Conservation (phyloP, 1,140 invertebrate genomes). For the Eriocheir sinensis region DNA sequence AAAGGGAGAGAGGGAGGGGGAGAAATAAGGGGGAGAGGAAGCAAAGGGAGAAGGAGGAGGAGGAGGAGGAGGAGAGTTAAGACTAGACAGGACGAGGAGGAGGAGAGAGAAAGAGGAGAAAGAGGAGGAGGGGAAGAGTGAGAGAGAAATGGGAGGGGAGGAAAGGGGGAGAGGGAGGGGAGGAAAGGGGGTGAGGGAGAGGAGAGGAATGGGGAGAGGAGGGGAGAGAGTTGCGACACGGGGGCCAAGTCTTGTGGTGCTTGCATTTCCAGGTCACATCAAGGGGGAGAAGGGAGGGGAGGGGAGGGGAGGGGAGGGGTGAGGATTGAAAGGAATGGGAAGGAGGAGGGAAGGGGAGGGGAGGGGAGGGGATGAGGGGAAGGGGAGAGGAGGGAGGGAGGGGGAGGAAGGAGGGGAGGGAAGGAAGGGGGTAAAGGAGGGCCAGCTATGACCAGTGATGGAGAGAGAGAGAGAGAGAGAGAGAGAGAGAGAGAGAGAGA, state of each 20-base stretch:
- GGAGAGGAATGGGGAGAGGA: neutral
- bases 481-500: neutral
- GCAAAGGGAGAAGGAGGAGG: neutral
- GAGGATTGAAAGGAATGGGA: neutral
- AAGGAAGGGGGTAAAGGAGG: neutral
- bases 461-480: neutral
- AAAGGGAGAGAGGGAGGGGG: neutral
- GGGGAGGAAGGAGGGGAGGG: neutral
- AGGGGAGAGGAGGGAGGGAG: neutral
- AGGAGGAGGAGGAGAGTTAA: neutral
- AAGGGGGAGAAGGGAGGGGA: neutral
- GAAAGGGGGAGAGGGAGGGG: neutral
- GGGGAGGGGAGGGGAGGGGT: neutral
- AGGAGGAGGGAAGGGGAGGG: neutral
- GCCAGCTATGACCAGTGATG: neutral
- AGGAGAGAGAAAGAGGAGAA: neutral
- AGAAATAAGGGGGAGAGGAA: neutral
- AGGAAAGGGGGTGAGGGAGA: neutral
- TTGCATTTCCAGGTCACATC: constrained; percentile 27
- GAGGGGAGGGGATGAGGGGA: neutral
- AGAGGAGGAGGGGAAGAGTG: neutral
- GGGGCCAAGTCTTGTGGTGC: constrained; percentile 9
- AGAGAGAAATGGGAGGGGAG: neutral
- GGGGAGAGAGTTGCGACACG: neutral
- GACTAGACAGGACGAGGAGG: neutral